Evolutionary conservation across 2,797 vertebrate species (phyloP).

Genomic region (Tympanoctomys barrerae): DNA sequence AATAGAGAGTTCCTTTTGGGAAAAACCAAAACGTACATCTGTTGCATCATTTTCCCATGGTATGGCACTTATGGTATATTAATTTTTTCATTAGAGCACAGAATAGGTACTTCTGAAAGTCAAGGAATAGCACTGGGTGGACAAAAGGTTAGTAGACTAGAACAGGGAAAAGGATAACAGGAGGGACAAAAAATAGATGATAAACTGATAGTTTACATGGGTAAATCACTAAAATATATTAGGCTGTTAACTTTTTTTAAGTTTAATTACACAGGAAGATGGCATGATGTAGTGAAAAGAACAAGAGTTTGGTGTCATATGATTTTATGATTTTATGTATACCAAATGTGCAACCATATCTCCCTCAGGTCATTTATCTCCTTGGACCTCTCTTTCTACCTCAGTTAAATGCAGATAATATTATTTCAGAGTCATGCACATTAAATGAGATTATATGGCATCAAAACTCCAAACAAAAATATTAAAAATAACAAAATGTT

Average conservation of each 20-base stretch:
- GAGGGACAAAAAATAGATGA: neutral
- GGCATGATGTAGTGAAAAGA: neutral
- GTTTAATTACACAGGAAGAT: neutral
- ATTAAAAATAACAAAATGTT: neutral
- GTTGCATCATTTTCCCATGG: neutral
- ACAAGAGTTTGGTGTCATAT: neutral
- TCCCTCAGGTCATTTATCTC: constrained; percentile 2
- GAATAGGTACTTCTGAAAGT: neutral
- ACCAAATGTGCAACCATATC: neutral
- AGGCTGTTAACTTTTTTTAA: neutral
- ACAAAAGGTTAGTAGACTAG: neutral
- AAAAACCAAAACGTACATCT: constrained; percentile 9
- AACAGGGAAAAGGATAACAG: neutral
- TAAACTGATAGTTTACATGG: neutral
- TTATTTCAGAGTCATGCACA: neutral
- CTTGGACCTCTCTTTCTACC: neutral
- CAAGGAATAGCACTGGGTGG: neutral
- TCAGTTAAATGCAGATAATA: neutral
- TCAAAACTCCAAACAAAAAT: constrained; percentile 17
- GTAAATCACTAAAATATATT: neutral
- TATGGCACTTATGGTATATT: neutral
- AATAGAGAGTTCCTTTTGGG: neutral
- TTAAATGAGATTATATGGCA: neutral
- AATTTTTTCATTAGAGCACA: neutral
- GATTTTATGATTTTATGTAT: neutral